Evolutionary conservation across 2,797 vertebrate genomes (phyloP).

Genomic region (Karalla daura): DNA sequence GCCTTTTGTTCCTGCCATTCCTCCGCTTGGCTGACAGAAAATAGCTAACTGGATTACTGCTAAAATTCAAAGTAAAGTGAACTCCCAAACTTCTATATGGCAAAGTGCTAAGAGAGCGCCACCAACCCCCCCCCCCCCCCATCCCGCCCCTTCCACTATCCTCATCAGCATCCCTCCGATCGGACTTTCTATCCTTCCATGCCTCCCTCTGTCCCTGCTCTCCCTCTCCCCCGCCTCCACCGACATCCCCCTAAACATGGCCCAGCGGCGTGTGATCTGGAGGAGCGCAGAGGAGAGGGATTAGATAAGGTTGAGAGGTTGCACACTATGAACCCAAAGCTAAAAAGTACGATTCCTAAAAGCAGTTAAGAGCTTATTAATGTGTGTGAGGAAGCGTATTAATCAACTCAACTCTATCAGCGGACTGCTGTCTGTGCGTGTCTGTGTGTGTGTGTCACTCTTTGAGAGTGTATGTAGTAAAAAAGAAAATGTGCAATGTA

Average conservation of each 20-base stretch:
- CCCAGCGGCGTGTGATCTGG: constrained; percentile 81
- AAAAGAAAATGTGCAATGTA: constrained; percentile 18
- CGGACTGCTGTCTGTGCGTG: constrained; percentile 44
- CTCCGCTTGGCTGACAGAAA: constrained; percentile 90
- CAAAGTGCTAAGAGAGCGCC: constrained; percentile 80
- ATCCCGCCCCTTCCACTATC: constrained; percentile 58
- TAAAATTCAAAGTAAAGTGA: constrained; percentile 90
- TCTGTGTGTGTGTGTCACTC: constrained; percentile 30
- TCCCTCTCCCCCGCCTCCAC: constrained; percentile 55
- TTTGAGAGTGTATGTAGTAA: constrained; percentile 11
- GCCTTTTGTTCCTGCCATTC: constrained; percentile 88
- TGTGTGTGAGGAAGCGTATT: constrained; percentile 88
- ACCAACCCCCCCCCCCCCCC: constrained; percentile 45
- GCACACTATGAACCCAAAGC: constrained; percentile 85
- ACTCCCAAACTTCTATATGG: constrained; percentile 87
- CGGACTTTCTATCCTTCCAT: constrained; percentile 70
- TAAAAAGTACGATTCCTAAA: constrained; percentile 88
- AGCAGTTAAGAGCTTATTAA: constrained; percentile 89
- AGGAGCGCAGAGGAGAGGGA: constrained; percentile 75
- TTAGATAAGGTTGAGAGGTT: constrained; percentile 87
- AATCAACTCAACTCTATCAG: constrained; percentile 86
- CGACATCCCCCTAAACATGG: constrained; percentile 79
- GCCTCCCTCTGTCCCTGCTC: constrained; percentile 68
- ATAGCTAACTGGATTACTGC: constrained; percentile 91
- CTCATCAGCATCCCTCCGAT: constrained; percentile 78